Percentiles rank a stretch among this genome's conserved stretches.
Evolutionary conservation across 1,140 invertebrate species (phyloP).

Genomic region (Drosophila persimilis): DNA sequence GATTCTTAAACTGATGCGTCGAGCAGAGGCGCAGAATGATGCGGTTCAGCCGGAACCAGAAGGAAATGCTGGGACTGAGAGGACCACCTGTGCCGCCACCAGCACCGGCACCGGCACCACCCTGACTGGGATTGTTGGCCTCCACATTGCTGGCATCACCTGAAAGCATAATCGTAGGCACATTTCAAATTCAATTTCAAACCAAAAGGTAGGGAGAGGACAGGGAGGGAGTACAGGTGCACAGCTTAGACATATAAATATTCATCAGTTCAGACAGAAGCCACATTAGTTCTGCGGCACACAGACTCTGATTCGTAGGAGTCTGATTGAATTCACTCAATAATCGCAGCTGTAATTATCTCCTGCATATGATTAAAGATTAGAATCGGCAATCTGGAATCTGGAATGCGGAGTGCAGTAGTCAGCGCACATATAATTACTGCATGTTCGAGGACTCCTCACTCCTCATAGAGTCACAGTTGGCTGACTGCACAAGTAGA

Average conservation of each 20-base stretch:
- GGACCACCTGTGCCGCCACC: constrained; percentile 46
- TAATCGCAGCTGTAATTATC: constrained; percentile 25
- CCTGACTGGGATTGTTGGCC: constrained; percentile 58
- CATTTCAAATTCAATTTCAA: constrained; percentile 18
- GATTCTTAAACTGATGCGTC: constrained; percentile 88
- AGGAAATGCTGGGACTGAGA: constrained; percentile 76
- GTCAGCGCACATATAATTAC: constrained; percentile 13
- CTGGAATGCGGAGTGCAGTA: neutral
- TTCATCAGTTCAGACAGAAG: constrained; percentile 4
- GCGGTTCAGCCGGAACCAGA: constrained; percentile 82
- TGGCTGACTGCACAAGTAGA: constrained; percentile 16
- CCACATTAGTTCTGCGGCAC: constrained; percentile 35
- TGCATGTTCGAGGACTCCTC: too few relatives aligned
- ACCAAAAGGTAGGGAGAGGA: neutral
- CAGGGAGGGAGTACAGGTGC: neutral
- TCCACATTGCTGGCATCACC: constrained; percentile 57
- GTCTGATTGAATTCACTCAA: neutral
- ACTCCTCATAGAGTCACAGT: constrained; percentile 19
- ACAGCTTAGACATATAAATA: constrained; percentile 10
- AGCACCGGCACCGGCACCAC: constrained; percentile 15
- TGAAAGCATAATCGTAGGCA: constrained; percentile 18
- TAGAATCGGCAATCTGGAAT: neutral
- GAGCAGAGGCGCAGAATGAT: constrained; percentile 84
- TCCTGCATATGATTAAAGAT: constrained; percentile 5
- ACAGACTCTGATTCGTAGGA: constrained; percentile 7